Evolutionary conservation across 1,140 invertebrate genomes (phyloP).

Genomic region (Caenorhabditis remanei): DNA sequence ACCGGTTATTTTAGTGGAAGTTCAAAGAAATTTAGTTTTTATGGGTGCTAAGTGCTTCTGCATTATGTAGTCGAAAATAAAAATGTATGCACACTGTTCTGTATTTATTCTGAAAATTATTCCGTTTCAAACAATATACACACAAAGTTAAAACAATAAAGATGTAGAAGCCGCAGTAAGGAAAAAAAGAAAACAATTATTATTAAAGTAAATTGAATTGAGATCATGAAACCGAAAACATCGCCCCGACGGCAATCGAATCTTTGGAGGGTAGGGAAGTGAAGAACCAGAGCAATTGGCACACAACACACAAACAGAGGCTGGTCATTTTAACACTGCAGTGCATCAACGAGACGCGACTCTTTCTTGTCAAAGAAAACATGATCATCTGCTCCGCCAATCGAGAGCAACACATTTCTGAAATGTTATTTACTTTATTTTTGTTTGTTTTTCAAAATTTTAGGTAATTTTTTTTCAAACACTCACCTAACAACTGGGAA

Average conservation of each 20-base stretch:
- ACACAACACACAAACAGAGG: background rate
- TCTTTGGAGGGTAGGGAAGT: background rate
- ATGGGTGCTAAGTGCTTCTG: background rate
- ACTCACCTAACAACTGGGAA: slow-evolving; percentile 30
- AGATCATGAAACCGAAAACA: slow-evolving; percentile 39
- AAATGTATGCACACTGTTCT: no score
- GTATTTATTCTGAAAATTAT: background rate
- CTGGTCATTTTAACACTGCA: slow-evolving; percentile 46
- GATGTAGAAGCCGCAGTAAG: background rate
- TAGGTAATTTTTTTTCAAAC: background rate
- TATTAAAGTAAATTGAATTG: slow-evolving; percentile 51
- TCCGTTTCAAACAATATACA: background rate
- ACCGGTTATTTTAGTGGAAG: background rate
- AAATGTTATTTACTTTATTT: background rate
- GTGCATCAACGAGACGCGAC: slow-evolving; percentile 6
- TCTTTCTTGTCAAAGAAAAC: slow-evolving; percentile 53
- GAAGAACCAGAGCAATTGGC: slow-evolving; percentile 7
- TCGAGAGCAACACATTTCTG: slow-evolving; percentile 43
- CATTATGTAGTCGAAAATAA: background rate
- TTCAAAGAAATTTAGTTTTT: background rate
- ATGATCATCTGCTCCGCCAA: slow-evolving; percentile 49
- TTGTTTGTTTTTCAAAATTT: background rate
- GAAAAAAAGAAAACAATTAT: slow-evolving; percentile 14
- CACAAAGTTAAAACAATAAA: background rate
- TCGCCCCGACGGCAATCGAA: slow-evolving; percentile 6